A percentile compares a stretch with the other conserved stretches of the same genome.
Evolutionary conservation across 2,888 invertebrate genomes (phyloP).

Genomic region (Andrena minutula): DNA sequence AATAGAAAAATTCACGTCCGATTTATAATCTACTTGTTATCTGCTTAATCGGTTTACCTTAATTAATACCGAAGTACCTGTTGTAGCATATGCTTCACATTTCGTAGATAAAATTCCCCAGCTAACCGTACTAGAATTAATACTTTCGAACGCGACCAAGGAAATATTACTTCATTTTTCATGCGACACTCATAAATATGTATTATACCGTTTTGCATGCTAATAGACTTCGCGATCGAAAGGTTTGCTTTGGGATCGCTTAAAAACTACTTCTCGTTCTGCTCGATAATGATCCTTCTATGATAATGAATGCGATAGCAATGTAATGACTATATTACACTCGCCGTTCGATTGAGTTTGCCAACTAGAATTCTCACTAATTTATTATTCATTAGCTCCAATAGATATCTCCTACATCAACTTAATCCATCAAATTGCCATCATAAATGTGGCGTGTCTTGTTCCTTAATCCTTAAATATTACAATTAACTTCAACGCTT

Average conservation of each 20-base stretch:
- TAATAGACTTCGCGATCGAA: constrained; percentile 23
- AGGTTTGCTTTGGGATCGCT: neutral
- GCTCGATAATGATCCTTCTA: constrained; percentile 44
- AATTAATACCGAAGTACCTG: neutral
- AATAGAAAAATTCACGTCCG: neutral
- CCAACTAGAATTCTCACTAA: constrained; percentile 33
- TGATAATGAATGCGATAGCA: constrained; percentile 48
- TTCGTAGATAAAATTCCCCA: neutral
- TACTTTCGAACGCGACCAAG: constrained; percentile 6
- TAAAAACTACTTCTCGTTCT: constrained; percentile 42
- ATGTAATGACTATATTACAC: constrained; percentile 38
- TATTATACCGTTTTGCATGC: constrained; percentile 35
- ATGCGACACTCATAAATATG: constrained; percentile 44
- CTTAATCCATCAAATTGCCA: constrained; percentile 24
- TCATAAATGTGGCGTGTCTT: neutral
- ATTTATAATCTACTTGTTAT: neutral
- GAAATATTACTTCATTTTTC: constrained; percentile 36
- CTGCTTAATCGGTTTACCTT: neutral
- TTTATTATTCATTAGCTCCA: constrained; percentile 50
- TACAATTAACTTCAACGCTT: too few species aligned
- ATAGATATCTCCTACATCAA: constrained; percentile 15
- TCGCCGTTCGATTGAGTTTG: neutral
- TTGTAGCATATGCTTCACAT: constrained; percentile 10
- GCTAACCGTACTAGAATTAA: constrained; percentile 35
- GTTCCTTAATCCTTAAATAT: constrained; percentile 1